These are phyloP conservation scores for Tolmerus cingulatus DNA, from an alignment of 2,888 invertebrate genomes.

Conservation along the genomic window DNA sequence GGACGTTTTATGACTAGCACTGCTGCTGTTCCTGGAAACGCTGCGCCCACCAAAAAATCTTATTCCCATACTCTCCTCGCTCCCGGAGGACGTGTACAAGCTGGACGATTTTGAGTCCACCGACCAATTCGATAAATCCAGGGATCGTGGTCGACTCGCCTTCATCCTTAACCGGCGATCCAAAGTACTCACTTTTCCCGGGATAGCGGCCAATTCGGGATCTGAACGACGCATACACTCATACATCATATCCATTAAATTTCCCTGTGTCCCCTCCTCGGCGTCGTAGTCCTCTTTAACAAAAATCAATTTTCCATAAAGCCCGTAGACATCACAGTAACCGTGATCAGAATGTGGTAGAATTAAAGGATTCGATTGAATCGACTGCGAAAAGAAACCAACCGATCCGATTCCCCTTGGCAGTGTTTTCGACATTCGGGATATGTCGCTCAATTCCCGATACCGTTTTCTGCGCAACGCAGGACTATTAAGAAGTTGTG, in stretches of 20 bases:
- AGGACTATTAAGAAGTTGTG: conserved; percentile 71
- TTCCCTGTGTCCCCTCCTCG: conserved; percentile 76
- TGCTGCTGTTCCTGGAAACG: conserved; percentile 79
- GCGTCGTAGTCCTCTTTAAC: conserved; percentile 76
- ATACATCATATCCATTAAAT: conserved; percentile 68
- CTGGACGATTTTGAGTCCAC: conserved; percentile 85
- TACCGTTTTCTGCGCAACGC: conserved; percentile 70
- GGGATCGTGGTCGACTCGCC: conserved; percentile 79
- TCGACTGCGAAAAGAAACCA: conserved; percentile 58
- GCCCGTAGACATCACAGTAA: conserved; percentile 85
- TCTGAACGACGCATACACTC: conserved; percentile 82
- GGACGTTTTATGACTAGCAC: conserved; percentile 72
- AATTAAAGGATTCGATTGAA: conserved; percentile 67
- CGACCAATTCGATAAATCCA: conserved; percentile 88
- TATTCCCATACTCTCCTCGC: conserved; percentile 82
- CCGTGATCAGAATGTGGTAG: conserved; percentile 70
- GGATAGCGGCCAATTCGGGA: conserved; percentile 84
- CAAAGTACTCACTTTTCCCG: conserved; percentile 81
- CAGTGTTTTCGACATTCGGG: conserved; percentile 79
- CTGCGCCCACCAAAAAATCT: conserved; percentile 68
- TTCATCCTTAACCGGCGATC: conserved; percentile 83
- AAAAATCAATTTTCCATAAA: conserved; percentile 90
- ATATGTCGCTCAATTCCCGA: conserved; percentile 65
- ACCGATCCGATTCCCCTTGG: conserved; percentile 71
- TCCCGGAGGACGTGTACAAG: conserved; percentile 84